Evolutionary conservation across 2,888 invertebrate species (phyloP).

Genomic region (Dasysyrphus tricinctus): DNA sequence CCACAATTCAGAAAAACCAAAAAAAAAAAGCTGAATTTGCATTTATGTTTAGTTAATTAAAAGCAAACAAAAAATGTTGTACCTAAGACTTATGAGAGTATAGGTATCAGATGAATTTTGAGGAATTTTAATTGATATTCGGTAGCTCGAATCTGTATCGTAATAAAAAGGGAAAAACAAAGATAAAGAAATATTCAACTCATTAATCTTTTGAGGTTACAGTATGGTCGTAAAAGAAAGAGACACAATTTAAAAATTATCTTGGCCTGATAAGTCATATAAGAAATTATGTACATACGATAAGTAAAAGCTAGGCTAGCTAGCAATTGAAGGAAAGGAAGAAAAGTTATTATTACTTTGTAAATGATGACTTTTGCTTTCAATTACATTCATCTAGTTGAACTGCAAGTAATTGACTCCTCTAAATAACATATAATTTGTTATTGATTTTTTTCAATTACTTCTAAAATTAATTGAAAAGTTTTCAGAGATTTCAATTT

Average conservation of each 20-base stretch:
- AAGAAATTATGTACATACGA: too few relatives aligned
- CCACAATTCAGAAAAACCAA: slow-evolving; percentile 15
- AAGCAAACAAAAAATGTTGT: slow-evolving; percentile 19
- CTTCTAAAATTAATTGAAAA: too few relatives aligned
- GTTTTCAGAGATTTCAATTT: too few relatives aligned
- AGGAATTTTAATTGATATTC: slow-evolving; percentile 71
- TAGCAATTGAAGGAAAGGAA: too few relatives aligned
- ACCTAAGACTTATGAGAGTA: not conserved
- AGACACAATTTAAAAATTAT: not conserved
- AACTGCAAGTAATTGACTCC: too few relatives aligned
- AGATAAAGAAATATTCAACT: slow-evolving; percentile 33
- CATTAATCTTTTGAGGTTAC: slow-evolving; percentile 35
- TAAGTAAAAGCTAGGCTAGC: too few relatives aligned
- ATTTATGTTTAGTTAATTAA: slow-evolving; percentile 69
- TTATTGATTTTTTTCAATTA: too few relatives aligned
- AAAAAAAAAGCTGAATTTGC: slow-evolving; percentile 53
- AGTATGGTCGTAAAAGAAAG: slow-evolving; percentile 27
- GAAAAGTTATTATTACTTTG: too few relatives aligned
- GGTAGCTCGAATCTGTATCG: slow-evolving; percentile 48
- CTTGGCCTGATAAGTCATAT: too few relatives aligned
- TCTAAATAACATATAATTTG: too few relatives aligned
- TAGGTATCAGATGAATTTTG: slow-evolving; percentile 53
- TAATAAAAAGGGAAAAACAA: not conserved
- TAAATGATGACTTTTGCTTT: too few relatives aligned
- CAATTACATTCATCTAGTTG: too few relatives aligned